Evolutionary conservation across 2,797 vertebrate genomes (phyloP), one percentile per base, ranked within the genome.

Genomic region (Oreonectes daqikongensis): DNA sequence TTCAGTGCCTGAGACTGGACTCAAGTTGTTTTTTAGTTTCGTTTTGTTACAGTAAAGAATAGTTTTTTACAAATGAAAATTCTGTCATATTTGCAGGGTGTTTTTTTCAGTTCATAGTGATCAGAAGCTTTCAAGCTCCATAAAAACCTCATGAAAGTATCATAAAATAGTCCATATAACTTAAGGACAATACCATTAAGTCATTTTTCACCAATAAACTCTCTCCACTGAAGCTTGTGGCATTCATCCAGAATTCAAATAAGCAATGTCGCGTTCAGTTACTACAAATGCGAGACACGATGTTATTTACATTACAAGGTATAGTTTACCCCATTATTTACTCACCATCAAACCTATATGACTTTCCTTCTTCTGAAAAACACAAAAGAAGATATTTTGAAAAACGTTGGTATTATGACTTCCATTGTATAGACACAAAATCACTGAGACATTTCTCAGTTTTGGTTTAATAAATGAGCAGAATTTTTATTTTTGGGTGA

Each of bases 151-250:
- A 18, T 18, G 44, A 46, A 46, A 18, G 4, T 15, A 6, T 26
- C 53, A 55, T 55, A 55, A 55, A 24, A n/a, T n/a, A 26, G 53
- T 26, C 53, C 50, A 52, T 52, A 52, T 22, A 52, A 52, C n/a
- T 52, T 55, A 55, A 2, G 44, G 35, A 9, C 35, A 10, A 35
- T 35, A 2, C 35, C 35, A 50, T 50, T 50, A 50, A 20, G 7
- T 50, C 18, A 50, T 50, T 50, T 9, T 46, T 18, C n/a, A 46
- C 2, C 42, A 52, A 52, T 52, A 52, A 52, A 18, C 46, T n/a
- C 7, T 20, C 48, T 4, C 24, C 53, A 1, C 22, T 55, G 53
- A 55, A 55, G 11, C 10, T 24, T 46, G 17, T 17, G 44, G 4
- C 4, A 18, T 4, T 2, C 11, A 10, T 55, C 12, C 53, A 55